A percentile compares a stretch with the other conserved stretches of the same genome.
phyloP scores from a whole-genome alignment of 2,888 invertebrate species.

The Sabatieria punctata region DNA sequence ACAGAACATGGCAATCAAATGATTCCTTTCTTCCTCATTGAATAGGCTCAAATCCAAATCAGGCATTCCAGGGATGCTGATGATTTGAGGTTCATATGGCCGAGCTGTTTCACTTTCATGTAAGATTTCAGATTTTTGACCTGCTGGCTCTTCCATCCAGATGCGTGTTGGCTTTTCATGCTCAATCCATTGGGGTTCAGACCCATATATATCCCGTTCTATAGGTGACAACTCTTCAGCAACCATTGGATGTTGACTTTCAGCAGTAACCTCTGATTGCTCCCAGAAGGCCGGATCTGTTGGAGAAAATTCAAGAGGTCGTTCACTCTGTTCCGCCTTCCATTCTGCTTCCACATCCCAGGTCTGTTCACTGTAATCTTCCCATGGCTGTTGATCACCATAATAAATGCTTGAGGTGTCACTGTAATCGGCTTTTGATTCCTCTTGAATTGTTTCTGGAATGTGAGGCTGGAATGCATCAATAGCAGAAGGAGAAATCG shows the following conservation, averaged over 20 bases:
- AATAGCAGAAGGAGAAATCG: neutral
- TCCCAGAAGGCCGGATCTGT: neutral
- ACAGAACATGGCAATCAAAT: conserved; percentile 9
- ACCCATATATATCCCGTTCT: neutral
- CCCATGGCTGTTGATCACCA: neutral
- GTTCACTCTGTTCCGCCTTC: neutral
- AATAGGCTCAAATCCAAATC: conserved; percentile 9
- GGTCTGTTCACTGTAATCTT: neutral
- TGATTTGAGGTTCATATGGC: neutral
- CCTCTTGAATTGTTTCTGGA: neutral
- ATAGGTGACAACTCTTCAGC: neutral
- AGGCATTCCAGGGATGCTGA: conserved; percentile 4
- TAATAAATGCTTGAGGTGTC: too few relatives aligned
- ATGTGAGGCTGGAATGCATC: neutral
- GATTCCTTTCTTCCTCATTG: conserved; percentile 7
- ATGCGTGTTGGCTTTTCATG: neutral
- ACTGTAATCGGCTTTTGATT: too few relatives aligned
- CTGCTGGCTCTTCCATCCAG: neutral
- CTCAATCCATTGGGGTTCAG: too few relatives aligned
- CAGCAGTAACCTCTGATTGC: too few relatives aligned
- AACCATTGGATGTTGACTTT: too few relatives aligned
- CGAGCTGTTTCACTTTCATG: too few relatives aligned
- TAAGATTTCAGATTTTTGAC: neutral
- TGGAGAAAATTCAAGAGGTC: too few relatives aligned
- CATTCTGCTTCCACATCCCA: neutral